These are phyloP conservation scores for Allobates femoralis DNA, from an alignment of 2,797 vertebrate species.

Conservation along the genomic window DNA sequence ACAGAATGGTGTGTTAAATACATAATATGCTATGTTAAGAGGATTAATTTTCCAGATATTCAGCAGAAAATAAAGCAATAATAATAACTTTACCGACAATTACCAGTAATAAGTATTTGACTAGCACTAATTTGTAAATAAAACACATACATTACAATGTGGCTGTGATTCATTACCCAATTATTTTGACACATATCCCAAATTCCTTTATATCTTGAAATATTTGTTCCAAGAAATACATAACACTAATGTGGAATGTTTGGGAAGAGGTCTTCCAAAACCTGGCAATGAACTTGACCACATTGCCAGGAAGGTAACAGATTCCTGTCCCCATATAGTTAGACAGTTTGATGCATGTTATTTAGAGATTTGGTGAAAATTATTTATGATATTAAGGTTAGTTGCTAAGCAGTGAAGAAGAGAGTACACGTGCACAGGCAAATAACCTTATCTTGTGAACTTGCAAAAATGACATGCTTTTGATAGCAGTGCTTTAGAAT, in stretches of 20 bases:
- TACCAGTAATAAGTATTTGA: neutral
- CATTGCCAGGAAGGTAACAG: neutral
- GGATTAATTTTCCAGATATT: neutral
- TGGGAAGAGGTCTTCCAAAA: conserved; percentile 7
- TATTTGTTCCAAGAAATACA: conserved; percentile 20
- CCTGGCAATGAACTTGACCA: neutral
- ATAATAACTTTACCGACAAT: neutral
- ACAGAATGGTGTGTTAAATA: no score
- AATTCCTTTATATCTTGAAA: conserved; percentile 24
- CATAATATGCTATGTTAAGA: no score
- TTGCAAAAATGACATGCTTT: conserved; percentile 37
- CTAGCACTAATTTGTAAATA: conserved; percentile 22
- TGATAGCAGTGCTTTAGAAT: conserved; percentile 30
- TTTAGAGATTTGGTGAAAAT: conserved; percentile 3
- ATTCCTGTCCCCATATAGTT: conserved; percentile 10
- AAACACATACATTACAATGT: conserved; percentile 10
- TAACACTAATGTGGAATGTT: conserved; percentile 5
- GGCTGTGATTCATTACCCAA: neutral
- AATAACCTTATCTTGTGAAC: conserved; percentile 35
- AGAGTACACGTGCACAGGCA: conserved; percentile 11
- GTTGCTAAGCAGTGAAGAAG: conserved; percentile 24
- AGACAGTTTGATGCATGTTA: neutral
- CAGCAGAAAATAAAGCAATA: neutral
- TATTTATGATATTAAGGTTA: conserved; percentile 13
- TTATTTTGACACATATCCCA: conserved; percentile 37